Base-by-base conservation (phyloP, 2,113 vertebrate genomes). In the Chaenocephalus aceratus region DNA sequence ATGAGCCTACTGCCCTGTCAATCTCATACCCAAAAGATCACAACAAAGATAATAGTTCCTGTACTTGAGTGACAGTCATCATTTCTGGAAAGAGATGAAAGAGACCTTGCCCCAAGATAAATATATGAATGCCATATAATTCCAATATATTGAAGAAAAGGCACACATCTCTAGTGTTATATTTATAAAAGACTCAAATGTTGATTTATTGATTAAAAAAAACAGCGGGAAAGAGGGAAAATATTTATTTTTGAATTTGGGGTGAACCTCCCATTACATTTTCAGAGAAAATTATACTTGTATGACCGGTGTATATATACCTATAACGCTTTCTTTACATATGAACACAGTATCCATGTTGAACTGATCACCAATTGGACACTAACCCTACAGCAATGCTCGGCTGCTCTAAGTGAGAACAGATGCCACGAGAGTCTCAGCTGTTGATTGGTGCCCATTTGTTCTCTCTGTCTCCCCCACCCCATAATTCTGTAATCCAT, bases 401-500 rank as follows among this genome's bases (percentile, higher is more conserved):
- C 52, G 46, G 74, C 59, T 79, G 75, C 72, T 66, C 63, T 80
- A 82, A 90, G 69, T 79, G 82, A 83, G 85, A 92, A 85, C 92
- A 91, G 90, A 89, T 90, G 89, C 83, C 49, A 53, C 5, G 36
- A 75, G 70, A 88, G 90, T 65, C 85, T 84, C 90, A 88, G 88
- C 85, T 91, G 89, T 80, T 91, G 89, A 90, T 86, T 87, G 82
- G 86, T 86, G 78, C 72, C 69, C 82, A 83, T 79, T 88, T 87
- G 72, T 86, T 83, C 69, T 34, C 59, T 63, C 56, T 6, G 45
- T 34, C 71, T 70, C 83, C 66, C 57, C 79, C 64, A 58, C 53
- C 74, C 85, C 54, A 75, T 86, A 86, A 72, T 26, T 87, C 65
- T 51, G 56, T 72, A n/a, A n/a, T n/a, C n/a, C n/a, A 82, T 88